Percentiles rank a stretch among this genome's conserved stretches.
phyloP scores from a whole-genome alignment of 23 tunicate species.

The Diplosoma virens region DNA sequence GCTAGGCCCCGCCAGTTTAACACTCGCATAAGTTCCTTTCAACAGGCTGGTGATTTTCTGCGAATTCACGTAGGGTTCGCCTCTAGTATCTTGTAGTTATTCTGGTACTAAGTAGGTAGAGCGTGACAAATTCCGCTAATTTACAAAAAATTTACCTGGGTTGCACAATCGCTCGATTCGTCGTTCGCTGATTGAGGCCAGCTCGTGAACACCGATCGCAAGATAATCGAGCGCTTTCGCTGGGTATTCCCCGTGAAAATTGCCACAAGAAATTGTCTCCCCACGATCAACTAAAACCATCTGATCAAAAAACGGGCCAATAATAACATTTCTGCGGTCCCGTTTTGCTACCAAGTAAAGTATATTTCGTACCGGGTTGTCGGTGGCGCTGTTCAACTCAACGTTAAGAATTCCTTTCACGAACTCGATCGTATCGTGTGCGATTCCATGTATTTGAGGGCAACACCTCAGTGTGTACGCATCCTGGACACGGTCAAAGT shows the following conservation, averaged over 20 bases:
- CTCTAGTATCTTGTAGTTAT: too few relatives aligned
- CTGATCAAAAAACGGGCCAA: constrained; percentile 9
- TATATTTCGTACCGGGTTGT: constrained; percentile 68
- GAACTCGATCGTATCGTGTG: constrained; percentile 88
- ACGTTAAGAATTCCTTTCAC: constrained; percentile 60
- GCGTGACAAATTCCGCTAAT: too few relatives aligned
- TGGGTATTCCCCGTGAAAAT: constrained; percentile 98
- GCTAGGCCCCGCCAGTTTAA: too few relatives aligned
- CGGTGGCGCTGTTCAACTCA: constrained; percentile 95
- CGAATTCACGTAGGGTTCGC: too few relatives aligned
- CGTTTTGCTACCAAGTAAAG: background rate
- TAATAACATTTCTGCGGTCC: background rate
- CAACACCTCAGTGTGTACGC: constrained; percentile 98
- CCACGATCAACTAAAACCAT: constrained; percentile 86
- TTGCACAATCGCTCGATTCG: constrained; percentile 91
- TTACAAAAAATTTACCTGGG: constrained; percentile 57
- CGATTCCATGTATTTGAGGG: constrained; percentile 95
- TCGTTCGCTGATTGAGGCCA: constrained; percentile 86
- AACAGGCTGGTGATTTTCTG: too few relatives aligned
- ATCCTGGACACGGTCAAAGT: constrained; percentile 80
- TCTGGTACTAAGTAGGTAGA: too few relatives aligned
- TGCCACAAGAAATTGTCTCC: constrained; percentile 92
- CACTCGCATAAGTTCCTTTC: too few relatives aligned
- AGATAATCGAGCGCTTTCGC: constrained; percentile 93
- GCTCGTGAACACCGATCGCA: constrained; percentile 92